A percentile compares a stretch with the other conserved stretches of the same genome.
These are phyloP conservation scores for Meloe dianella DNA, from an alignment of 2,888 invertebrate species.

Conservation along the genomic window DNA sequence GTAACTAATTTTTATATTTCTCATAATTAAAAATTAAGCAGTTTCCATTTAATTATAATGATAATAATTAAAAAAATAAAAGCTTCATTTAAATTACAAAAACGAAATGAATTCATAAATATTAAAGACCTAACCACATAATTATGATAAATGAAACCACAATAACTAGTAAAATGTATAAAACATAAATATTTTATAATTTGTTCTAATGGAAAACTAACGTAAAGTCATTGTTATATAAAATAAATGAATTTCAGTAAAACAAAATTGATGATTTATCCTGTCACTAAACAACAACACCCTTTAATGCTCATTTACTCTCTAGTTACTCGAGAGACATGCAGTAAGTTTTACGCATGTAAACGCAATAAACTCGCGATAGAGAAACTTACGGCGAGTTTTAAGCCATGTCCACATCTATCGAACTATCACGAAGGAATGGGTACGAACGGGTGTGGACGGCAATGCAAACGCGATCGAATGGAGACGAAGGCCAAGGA, in stretches of 20 bases:
- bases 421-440: too few relatives aligned
- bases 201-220: neutral
- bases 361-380: too few relatives aligned
- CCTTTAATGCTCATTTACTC: too few relatives aligned
- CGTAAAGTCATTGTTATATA: neutral
- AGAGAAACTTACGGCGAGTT: too few relatives aligned
- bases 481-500: too few relatives aligned
- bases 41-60: neutral
- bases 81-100: neutral
- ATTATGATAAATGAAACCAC: neutral
- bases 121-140: neutral
- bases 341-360: too few relatives aligned
- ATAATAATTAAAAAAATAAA: too few relatives aligned
- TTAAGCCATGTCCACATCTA: too few relatives aligned
- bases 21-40: constrained; percentile 62
- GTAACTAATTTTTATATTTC: neutral
- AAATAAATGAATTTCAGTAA: neutral
- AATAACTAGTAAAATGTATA: neutral
- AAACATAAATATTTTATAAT: neutral
- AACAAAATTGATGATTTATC: neutral
- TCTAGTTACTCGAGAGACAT: too few relatives aligned
- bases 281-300: too few relatives aligned
- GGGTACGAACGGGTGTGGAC: too few relatives aligned
- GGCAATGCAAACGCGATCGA: too few relatives aligned
- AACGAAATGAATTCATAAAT: neutral